Evolutionary conservation across 2,797 vertebrate genomes (phyloP), one percentile per base, ranked within the genome.

Genomic region (Philypnodon macrostomus): DNA sequence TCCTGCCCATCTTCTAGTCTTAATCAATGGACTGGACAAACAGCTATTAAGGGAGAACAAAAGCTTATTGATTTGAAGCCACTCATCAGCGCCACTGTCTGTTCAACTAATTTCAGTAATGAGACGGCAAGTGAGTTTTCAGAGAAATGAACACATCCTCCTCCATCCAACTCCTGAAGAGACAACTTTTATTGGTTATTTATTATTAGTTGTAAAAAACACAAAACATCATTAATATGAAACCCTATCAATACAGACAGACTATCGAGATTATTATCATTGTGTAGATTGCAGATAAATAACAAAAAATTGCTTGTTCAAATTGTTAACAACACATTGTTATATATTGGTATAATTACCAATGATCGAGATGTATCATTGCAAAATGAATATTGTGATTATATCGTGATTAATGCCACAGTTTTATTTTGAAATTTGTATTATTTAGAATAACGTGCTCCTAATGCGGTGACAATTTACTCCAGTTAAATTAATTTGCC

Each of bases 401-500:
- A n/a, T n/a, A n/a, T n/a, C n/a, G 51, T 33, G 19, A 33, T 56
- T 34, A 26, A 24, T 48, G 23, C 66, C 63, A 63, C 59, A 32
- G 36, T 50, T 67, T 71, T 63, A 69, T 52, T 63, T 66, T 58
- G 19, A 30, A 63, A 56, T 38, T 27, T 58, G 53, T 58, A 57
- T 69, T 67, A 38, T 69, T 67, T 67, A 64, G 72, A 58, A 72
- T 61, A 47, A 58, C 47, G 53, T 17, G 35, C 36, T 63, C 63
- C 67, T 83, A 81, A 85, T 79, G 79, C 64, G 14, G 77, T 82
- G 85, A 86, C 85, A 83, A 85, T 83, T 62, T 75, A 86, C 79
- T 88, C 74, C 75, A 67, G 84, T 83, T 88, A 86, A 90, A 90
- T 90, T 88, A 87, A 90, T 88, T 89, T 90, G 73, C 85, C 75